phyloP scores from a whole-genome alignment of 2,888 invertebrate species.

The Nymphalis polychloros region DNA sequence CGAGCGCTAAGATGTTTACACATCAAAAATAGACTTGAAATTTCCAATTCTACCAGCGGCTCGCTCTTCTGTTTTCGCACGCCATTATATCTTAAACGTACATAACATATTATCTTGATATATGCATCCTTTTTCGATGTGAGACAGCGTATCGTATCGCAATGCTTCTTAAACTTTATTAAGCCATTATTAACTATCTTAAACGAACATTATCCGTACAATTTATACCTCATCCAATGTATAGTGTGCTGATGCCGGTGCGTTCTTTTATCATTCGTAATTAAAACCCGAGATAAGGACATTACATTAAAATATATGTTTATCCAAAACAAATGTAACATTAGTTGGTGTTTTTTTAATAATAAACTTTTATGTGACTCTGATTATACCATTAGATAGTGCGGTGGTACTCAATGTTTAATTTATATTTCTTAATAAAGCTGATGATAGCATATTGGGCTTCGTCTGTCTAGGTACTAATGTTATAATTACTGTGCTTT shows the following conservation, averaged over 20 bases:
- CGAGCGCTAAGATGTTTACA: no score
- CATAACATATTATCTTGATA: conserved; percentile 16
- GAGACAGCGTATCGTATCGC: conserved; percentile 30
- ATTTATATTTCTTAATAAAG: no score
- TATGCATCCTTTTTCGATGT: conserved; percentile 24
- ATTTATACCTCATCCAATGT: conserved; percentile 47
- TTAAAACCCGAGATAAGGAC: conserved; percentile 1
- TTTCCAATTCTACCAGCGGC: no score
- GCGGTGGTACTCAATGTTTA: no score
- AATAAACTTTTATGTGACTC: not conserved
- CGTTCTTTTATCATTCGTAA: conserved; percentile 35
- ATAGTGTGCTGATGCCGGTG: conserved; percentile 33
- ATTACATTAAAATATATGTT: not conserved
- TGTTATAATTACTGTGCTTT: no score
- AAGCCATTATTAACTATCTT: conserved; percentile 47
- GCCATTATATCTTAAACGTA: not conserved
- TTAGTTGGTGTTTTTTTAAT: not conserved
- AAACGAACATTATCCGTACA: conserved; percentile 44
- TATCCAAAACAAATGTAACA: not conserved
- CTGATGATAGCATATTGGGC: no score
- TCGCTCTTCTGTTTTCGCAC: not conserved
- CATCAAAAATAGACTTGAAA: no score
- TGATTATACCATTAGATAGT: not conserved
- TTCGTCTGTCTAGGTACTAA: no score
- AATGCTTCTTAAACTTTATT: conserved; percentile 44